Conservation (phyloP, 1,140 invertebrate species). For the Tetragnatha versicolor region DNA sequence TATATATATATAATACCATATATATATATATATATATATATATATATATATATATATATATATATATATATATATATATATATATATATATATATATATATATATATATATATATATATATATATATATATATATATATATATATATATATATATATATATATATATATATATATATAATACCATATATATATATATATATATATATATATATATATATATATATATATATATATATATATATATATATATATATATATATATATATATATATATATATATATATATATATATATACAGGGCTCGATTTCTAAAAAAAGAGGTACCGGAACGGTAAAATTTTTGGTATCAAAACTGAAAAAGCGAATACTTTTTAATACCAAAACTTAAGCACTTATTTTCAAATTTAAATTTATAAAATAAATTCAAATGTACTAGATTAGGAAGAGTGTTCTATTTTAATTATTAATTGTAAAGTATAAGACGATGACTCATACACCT, state of each 20-base stretch:
- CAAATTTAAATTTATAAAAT: no score
- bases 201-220: constrained; percentile 8
- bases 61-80: constrained; percentile 7
- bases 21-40: constrained; percentile 7
- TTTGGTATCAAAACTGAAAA: no score
- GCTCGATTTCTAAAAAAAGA: no score
- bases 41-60: not conserved
- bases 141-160: constrained; percentile 12
- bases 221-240: not conserved
- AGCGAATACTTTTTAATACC: no score
- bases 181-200: not conserved
- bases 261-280: not conserved
- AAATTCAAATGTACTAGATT: no score
- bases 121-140: constrained; percentile 13
- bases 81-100: constrained; percentile 15
- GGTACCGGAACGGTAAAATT: no score
- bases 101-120: constrained; percentile 10
- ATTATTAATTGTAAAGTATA: no score
- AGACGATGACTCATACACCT: no score
- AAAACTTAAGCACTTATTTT: no score
- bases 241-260: constrained; percentile 1
- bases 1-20: not conserved
- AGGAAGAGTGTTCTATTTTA: no score
- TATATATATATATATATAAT: not conserved
- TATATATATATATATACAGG: not conserved